phyloP scores from a whole-genome alignment of 64 coral and sea anemone species.

The Pocillopora verrucosa region DNA sequence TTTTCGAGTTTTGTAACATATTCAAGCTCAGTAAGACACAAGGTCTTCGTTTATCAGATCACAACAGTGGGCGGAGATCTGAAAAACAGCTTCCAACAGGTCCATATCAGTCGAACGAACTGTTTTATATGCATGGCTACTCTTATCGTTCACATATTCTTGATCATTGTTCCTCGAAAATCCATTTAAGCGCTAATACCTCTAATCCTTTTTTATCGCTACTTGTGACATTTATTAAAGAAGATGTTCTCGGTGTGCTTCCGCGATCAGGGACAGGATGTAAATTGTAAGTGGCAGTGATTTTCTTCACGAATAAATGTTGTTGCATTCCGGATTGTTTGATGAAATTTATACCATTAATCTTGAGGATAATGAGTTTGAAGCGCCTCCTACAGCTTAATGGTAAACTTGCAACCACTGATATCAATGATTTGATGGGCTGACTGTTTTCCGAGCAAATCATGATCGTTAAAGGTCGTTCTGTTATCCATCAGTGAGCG shows the following conservation, averaged over 20 bases:
- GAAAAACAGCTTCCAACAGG: neutral
- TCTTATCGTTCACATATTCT: slow-evolving; percentile 30
- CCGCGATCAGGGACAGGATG: neutral
- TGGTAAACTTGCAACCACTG: neutral
- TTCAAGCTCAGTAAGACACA: slow-evolving; percentile 31
- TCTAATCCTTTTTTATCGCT: slow-evolving; percentile 50
- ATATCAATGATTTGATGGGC: neutral
- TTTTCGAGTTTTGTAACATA: slow-evolving; percentile 11
- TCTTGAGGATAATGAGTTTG: slow-evolving; percentile 21
- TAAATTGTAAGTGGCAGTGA: neutral
- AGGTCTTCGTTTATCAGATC: slow-evolving; percentile 18
- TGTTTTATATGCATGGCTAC: slow-evolving; percentile 26
- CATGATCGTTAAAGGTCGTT: neutral
- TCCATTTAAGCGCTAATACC: slow-evolving; percentile 40
- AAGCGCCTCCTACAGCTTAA: slow-evolving; percentile 14
- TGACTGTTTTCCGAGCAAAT: neutral
- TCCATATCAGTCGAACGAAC: neutral
- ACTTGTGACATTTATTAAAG: slow-evolving; percentile 44
- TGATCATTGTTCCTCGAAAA: slow-evolving; percentile 23
- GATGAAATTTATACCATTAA: neutral
- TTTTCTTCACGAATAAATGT: neutral
- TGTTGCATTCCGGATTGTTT: neutral
- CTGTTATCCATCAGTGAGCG: slow-evolving; percentile 10
- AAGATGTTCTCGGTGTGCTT: neutral
- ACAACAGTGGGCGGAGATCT: slow-evolving; percentile 15